phyloP scores from a whole-genome alignment of 2,113 vertebrate species.

The Nibea albiflora region DNA sequence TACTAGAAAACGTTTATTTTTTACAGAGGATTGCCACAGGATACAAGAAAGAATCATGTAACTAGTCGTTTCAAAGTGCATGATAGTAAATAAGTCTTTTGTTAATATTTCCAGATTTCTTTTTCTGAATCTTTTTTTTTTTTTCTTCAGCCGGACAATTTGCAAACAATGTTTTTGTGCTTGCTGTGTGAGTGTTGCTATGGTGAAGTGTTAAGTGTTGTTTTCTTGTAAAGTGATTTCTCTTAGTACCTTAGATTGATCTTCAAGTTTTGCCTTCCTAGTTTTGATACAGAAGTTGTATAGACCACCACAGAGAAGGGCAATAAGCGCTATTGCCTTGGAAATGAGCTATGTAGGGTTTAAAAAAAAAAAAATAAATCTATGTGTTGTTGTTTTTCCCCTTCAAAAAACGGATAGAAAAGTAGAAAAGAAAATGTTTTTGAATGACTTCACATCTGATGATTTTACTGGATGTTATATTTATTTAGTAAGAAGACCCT shows the following conservation, averaged over 20 bases:
- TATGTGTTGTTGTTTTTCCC: constrained; percentile 88
- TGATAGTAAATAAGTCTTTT: constrained; percentile 89
- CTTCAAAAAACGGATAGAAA: constrained; percentile 58
- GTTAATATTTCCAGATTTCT: constrained; percentile 86
- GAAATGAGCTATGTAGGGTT: constrained; percentile 91
- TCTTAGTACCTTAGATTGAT: constrained; percentile 89
- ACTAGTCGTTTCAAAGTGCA: constrained; percentile 89
- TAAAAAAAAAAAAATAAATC: constrained; percentile 87
- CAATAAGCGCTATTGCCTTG: constrained; percentile 90
- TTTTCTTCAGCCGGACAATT: constrained; percentile 84
- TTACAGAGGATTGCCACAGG: constrained; percentile 89
- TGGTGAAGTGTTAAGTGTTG: constrained; percentile 89
- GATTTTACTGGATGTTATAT: constrained; percentile 91
- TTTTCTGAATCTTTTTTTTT: constrained; percentile 70
- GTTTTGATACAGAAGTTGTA: constrained; percentile 93
- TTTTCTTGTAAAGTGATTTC: constrained; percentile 87
- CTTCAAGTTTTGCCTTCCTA: constrained; percentile 96
- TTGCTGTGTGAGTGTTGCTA: constrained; percentile 95
- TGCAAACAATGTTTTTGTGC: constrained; percentile 89
- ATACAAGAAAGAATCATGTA: constrained; percentile 88
- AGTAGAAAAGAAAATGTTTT: constrained; percentile 77
- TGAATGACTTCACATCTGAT: constrained; percentile 87
- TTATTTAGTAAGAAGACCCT: constrained; percentile 88
- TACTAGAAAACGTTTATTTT: constrained; percentile 90
- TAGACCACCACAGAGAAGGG: constrained; percentile 80